Evolutionary conservation across 2,888 invertebrate genomes (phyloP), one percentile per base, ranked within the genome.

Genomic region (Parnassius orleans): DNA sequence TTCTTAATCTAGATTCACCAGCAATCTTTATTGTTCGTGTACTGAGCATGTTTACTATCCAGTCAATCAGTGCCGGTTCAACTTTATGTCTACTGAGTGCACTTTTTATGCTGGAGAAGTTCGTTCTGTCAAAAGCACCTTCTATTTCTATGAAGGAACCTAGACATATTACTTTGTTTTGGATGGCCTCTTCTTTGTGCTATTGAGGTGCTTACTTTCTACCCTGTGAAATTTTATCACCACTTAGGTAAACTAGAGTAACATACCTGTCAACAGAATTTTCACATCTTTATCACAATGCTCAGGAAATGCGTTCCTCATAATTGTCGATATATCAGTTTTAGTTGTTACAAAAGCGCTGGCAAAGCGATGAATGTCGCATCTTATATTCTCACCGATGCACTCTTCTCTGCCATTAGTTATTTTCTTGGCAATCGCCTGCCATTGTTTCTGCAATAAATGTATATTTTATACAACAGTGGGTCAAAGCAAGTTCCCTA

Each of bases 331-430:
- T 14, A 96, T 80, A 73, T 95, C 87, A 0, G 94, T 92, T 42
- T 93, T 77, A 10, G 90, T 86, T 0, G 94, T 94, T 9, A 96
- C 93, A 77, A 90, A 95, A 53, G 90, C 83, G 0, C 93, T 92
- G 0, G 93, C 90, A 69, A 95, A 95, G 72, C 94, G 93, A 69
- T 95, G 95, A 2, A 86, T 65, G n/a, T 76, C 73, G 12, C 60
- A 72, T 3, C 74, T 66, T 5, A 73, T 73, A 9, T 62, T 66
- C 1, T 69, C 67, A 3, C 57, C 58, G 47, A 76, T 62, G 0
- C 46, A 47, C 19, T 77, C 65, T 60, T 83, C 79, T 1, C 50
- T 71, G 2, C 73, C 75, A 42, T 77, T 65, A 9, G 76, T 70
- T 46, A 82, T 68, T 50, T 93, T 89, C 74, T 93, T 92, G 0